A percentile compares a stretch with the other conserved stretches of the same genome.
Evolutionary conservation across 2,113 vertebrate genomes (phyloP).

Genomic region (Mobula birostris): DNA sequence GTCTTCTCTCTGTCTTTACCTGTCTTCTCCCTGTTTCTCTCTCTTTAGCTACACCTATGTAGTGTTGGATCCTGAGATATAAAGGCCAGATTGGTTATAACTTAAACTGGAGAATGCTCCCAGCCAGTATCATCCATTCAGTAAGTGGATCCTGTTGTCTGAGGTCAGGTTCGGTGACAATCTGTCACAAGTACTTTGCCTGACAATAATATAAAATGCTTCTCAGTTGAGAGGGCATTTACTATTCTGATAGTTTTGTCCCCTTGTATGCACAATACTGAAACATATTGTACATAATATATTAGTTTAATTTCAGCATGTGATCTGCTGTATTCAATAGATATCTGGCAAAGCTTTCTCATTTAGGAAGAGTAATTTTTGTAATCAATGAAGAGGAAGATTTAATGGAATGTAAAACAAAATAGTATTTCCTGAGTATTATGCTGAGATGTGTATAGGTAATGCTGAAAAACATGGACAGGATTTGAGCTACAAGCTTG

Average conservation of each 20-base stretch:
- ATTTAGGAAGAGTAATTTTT: too few relatives aligned
- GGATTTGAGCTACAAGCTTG: not conserved
- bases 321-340: too few relatives aligned
- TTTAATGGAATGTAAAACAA: not conserved
- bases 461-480: not conserved
- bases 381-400: too few relatives aligned
- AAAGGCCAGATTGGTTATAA: not conserved
- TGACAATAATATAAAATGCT: not conserved
- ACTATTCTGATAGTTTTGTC: too few relatives aligned
- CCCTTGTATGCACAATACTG: too few relatives aligned
- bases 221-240: not conserved
- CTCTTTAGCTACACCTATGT: not conserved
- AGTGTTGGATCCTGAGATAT: too few relatives aligned
- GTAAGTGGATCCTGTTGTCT: not conserved
- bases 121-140: not conserved
- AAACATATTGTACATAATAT: too few relatives aligned
- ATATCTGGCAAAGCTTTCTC: too few relatives aligned
- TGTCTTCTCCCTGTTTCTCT: not conserved
- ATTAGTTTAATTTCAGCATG: too few relatives aligned
- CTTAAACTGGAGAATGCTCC: not conserved
- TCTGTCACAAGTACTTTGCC: not conserved
- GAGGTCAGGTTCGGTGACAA: not conserved
- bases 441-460: not conserved
- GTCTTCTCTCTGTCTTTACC: too few relatives aligned
- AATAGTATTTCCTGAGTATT: not conserved